A percentile compares a stretch with the other conserved stretches of the same genome.
phyloP scores from a whole-genome alignment of 2,113 vertebrate species.

The Uropsilus gracilis region DNA sequence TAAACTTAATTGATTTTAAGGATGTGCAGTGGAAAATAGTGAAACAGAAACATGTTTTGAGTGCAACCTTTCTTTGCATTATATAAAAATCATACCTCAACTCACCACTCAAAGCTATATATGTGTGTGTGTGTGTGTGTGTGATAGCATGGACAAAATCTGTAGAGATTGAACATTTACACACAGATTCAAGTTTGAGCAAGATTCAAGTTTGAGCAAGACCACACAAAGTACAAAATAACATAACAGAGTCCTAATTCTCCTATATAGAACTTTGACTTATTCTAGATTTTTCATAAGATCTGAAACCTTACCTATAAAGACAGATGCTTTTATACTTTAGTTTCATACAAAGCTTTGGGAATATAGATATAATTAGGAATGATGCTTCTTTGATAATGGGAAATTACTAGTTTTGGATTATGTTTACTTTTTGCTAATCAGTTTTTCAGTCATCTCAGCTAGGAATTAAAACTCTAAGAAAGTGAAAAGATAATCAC shows the following conservation, averaged over 20 bases:
- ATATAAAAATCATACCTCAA: not conserved
- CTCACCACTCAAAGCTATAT: not conserved
- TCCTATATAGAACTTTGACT: not conserved
- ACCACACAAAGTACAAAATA: not conserved
- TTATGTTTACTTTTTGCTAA: conserved; percentile 42
- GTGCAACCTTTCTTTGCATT: not conserved
- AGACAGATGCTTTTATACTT: not conserved
- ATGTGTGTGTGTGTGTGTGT: too few species aligned
- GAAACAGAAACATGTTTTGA: not conserved
- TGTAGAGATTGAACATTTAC: not conserved
- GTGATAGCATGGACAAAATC: not conserved
- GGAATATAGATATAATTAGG: conserved; percentile 6
- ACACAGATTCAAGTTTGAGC: not conserved
- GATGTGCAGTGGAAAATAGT: not conserved
- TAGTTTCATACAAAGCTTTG: conserved; percentile 40
- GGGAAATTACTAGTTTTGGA: not conserved
- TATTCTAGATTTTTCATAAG: conserved; percentile 12
- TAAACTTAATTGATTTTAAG: not conserved
- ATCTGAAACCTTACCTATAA: not conserved
- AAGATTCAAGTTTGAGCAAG: not conserved
- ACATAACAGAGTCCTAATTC: not conserved
- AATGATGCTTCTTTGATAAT: not conserved
- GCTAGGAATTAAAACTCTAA: conserved; percentile 47
- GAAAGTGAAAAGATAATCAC: conserved; percentile 37
- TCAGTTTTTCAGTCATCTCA: conserved; percentile 20